Conservation (phyloP, 1,140 invertebrate genomes). For the Zaprionus davidi region DNA sequence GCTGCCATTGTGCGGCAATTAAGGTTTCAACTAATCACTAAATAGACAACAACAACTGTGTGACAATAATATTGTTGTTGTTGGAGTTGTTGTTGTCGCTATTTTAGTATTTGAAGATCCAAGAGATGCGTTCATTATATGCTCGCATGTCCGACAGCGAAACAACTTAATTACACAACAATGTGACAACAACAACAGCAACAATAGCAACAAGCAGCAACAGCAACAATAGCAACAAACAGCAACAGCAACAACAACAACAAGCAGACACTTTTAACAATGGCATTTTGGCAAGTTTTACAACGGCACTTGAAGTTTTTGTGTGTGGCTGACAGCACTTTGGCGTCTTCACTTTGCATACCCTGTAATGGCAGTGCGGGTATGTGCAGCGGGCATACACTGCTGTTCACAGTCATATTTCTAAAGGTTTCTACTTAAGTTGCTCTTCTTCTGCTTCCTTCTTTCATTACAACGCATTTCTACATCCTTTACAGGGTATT, state of each 20-base stretch:
- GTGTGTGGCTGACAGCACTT: conserved; percentile 21
- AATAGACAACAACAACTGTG: conserved; percentile 46
- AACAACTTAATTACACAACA: conserved; percentile 81
- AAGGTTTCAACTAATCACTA: conserved; percentile 75
- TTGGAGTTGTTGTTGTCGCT: conserved; percentile 10
- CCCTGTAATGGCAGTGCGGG: not conserved
- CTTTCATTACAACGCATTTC: not conserved
- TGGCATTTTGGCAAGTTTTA: conserved; percentile 60
- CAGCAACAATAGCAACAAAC: conserved; percentile 20
- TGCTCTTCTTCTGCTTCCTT: not conserved
- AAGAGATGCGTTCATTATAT: conserved; percentile 66
- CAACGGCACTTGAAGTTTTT: conserved; percentile 45
- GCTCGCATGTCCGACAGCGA: conserved; percentile 60
- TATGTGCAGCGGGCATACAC: not conserved
- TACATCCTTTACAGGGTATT: not conserved
- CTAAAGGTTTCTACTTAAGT: no score
- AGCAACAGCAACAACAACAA: conserved; percentile 29
- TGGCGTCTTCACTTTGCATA: conserved; percentile 5
- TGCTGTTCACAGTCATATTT: not conserved
- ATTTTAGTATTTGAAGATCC: conserved; percentile 35
- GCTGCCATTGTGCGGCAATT: conserved; percentile 75
- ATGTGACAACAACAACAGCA: conserved; percentile 30
- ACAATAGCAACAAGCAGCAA: conserved; percentile 38
- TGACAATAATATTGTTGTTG: conserved; percentile 72
- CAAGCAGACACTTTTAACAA: conserved; percentile 36